A percentile compares a stretch with the other conserved stretches of the same genome.
These are phyloP conservation scores for Zophobas morio DNA, from an alignment of 1,140 invertebrate genomes.

Conservation along the genomic window DNA sequence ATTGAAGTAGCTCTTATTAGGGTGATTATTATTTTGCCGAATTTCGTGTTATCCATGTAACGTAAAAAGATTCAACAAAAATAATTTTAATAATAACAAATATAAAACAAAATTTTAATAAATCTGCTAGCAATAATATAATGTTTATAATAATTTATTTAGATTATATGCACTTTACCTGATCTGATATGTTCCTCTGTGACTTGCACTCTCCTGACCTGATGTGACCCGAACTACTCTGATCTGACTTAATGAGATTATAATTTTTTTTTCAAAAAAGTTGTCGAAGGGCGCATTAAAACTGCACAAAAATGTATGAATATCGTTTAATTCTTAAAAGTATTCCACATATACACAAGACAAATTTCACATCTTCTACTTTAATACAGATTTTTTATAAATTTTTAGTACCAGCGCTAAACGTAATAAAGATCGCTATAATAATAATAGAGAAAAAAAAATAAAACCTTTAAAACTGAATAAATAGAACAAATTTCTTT, in stretches of 20 bases:
- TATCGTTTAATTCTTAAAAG: constrained; percentile 61
- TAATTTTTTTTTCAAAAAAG: not conserved
- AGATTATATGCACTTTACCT: no score
- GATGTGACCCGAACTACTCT: no score
- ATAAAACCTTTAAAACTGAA: constrained; percentile 24
- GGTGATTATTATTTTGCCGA: no score
- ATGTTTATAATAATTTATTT: no score
- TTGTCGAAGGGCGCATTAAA: not conserved
- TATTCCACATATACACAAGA: constrained; percentile 62
- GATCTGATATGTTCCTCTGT: no score
- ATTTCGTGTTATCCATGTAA: no score
- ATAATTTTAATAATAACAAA: no score
- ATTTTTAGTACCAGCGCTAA: constrained; percentile 49
- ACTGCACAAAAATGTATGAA: constrained; percentile 49
- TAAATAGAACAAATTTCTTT: constrained; percentile 24
- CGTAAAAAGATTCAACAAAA: no score
- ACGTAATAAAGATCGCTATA: not conserved
- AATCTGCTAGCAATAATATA: no score
- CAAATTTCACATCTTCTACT: constrained; percentile 59
- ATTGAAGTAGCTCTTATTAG: no score
- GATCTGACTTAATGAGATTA: not conserved
- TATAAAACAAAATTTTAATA: no score
- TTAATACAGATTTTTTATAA: constrained; percentile 52
- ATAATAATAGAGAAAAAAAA: constrained; percentile 24
- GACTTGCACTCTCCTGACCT: no score